These are phyloP conservation scores for Tetheella fluctuosa DNA, from an alignment of 2,888 invertebrate species.

Conservation along the genomic window DNA sequence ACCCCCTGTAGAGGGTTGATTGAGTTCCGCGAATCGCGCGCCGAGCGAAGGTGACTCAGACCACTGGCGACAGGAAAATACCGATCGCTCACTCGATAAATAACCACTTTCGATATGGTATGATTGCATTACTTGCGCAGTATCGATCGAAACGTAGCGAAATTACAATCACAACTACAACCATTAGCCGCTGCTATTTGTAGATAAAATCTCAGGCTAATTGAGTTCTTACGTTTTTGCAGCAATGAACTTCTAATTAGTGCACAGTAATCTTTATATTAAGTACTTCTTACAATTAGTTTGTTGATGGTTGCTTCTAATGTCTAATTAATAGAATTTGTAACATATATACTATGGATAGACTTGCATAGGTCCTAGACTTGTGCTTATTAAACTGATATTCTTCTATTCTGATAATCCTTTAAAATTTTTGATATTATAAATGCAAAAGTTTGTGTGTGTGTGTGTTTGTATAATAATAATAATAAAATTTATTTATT, in stretches of 20 bases:
- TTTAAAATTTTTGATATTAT: no score
- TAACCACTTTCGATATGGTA: conserved; percentile 62
- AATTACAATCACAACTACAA: conserved; percentile 44
- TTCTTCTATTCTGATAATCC: no score
- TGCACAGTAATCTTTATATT: background rate
- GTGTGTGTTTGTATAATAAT: no score
- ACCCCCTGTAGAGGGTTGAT: conserved; percentile 71
- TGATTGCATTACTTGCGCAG: conserved; percentile 56
- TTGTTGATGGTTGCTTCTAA: background rate
- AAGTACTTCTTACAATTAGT: background rate
- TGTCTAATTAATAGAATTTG: no score
- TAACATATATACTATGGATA: no score
- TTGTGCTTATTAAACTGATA: no score
- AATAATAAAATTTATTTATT: no score
- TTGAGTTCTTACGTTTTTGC: conserved; percentile 28
- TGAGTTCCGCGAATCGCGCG: conserved; percentile 71
- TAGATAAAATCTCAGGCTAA: conserved; percentile 42
- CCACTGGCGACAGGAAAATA: conserved; percentile 65
- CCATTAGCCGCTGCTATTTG: conserved; percentile 26
- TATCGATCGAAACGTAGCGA: conserved; percentile 45
- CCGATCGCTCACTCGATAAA: conserved; percentile 69
- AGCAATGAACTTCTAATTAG: background rate
- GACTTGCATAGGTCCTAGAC: no score
- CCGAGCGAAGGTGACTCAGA: conserved; percentile 66
- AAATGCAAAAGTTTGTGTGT: no score